These are phyloP conservation scores for Protomyctophum bolini DNA, from an alignment of 2,113 vertebrate genomes.

Conservation along the genomic window DNA sequence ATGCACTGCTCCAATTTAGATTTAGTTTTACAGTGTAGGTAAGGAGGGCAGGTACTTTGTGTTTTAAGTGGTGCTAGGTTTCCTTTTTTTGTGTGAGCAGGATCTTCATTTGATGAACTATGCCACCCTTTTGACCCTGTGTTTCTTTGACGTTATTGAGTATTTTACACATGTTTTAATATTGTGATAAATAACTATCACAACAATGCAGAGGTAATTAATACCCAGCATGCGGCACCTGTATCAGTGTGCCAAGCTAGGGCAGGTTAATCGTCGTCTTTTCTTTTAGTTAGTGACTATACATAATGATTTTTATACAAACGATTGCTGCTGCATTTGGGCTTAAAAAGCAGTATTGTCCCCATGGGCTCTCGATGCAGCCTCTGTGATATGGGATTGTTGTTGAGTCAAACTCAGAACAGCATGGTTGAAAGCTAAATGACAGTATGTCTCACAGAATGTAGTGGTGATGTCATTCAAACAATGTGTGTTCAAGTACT, in stretches of 20 bases:
- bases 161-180: constrained; percentile 47
- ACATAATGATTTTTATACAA: constrained; percentile 14
- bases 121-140: constrained; percentile 77
- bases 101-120: constrained; percentile 83
- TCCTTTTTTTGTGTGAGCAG: constrained; percentile 89
- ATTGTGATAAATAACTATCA: constrained; percentile 19
- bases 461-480: background rate
- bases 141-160: constrained; percentile 86
- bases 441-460: background rate
- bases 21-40: constrained; percentile 81
- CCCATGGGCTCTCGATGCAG: background rate
- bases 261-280: constrained; percentile 78
- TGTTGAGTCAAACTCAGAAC: background rate
- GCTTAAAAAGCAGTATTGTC: constrained; percentile 14
- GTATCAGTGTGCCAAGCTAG: constrained; percentile 88
- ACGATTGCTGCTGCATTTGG: constrained; percentile 20
- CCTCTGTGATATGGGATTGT: constrained; percentile 8
- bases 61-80: constrained; percentile 88
- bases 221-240: constrained; percentile 79
- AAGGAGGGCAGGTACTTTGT: constrained; percentile 88
- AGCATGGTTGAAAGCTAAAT: background rate
- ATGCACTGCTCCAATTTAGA: constrained; percentile 89
- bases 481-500: background rate
- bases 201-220: constrained; percentile 22
- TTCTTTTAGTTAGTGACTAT: constrained; percentile 22